phyloP scores from a whole-genome alignment of 2,888 invertebrate species.

The Synanthedon andrenaeformis region DNA sequence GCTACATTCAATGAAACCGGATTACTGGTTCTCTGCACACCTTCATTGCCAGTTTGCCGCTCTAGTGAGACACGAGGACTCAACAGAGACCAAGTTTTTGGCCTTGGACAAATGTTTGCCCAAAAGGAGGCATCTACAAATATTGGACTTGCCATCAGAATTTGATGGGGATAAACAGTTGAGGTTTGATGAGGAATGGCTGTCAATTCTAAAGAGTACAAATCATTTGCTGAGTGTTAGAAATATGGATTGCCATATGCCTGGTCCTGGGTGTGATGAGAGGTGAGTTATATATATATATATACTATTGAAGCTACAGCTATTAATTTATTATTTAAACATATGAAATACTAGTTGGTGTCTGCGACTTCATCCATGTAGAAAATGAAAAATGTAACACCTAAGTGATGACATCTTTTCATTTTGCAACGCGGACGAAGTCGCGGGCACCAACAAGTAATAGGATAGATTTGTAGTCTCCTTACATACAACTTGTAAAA shows the following conservation, averaged over 20 bases:
- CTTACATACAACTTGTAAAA: too few species aligned
- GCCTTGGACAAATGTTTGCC: slow-evolving; percentile 98
- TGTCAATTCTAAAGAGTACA: slow-evolving; percentile 87
- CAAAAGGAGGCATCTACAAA: slow-evolving; percentile 87
- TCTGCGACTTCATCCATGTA: too few species aligned
- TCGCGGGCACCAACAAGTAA: too few species aligned
- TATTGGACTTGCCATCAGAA: slow-evolving; percentile 75
- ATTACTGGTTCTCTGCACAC: slow-evolving; percentile 97
- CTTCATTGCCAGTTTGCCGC: slow-evolving; percentile 97
- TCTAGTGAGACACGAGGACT: slow-evolving; percentile 78
- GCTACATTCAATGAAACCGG: slow-evolving; percentile 82
- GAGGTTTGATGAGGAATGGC: slow-evolving; percentile 93
- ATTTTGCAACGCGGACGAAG: too few species aligned
- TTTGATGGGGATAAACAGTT: slow-evolving; percentile 66
- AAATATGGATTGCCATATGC: slow-evolving; percentile 80
- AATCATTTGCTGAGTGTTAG: slow-evolving; percentile 88
- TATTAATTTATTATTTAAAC: not conserved
- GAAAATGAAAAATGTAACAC: too few species aligned
- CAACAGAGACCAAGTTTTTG: slow-evolving; percentile 80
- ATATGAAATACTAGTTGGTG: not conserved
- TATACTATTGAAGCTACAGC: slow-evolving; percentile 2
- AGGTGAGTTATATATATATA: slow-evolving; percentile 72
- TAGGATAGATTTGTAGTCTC: too few species aligned
- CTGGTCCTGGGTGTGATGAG: slow-evolving; percentile 78
- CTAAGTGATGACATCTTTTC: not conserved